Evolutionary conservation across 2,797 vertebrate genomes (phyloP).

Genomic region (Astyanax mexicanus): DNA sequence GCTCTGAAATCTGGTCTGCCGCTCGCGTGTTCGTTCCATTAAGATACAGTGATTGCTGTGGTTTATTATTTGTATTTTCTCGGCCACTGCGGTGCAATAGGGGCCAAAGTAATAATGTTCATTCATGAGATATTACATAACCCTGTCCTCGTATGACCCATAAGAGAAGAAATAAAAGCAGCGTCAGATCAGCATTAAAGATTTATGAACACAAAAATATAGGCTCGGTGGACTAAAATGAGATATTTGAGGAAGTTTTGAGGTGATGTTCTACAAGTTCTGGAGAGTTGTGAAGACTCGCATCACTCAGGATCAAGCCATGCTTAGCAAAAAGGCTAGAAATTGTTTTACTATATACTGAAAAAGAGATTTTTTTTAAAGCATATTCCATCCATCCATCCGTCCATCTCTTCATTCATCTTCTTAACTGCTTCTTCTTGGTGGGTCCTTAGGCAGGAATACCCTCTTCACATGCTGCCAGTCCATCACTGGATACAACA

Average conservation of each 20-base stretch:
- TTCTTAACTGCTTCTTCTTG: no score
- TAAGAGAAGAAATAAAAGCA: background rate
- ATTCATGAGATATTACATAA: conserved; percentile 11
- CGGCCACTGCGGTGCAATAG: background rate
- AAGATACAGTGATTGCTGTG: conserved; percentile 31
- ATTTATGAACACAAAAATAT: background rate
- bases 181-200: conserved; percentile 7
- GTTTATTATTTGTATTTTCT: conserved; percentile 16
- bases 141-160: background rate
- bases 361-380: no score
- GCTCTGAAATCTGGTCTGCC: background rate
- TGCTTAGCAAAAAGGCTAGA: no score
- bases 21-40: conserved; percentile 19
- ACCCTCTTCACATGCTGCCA: no score
- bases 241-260: background rate
- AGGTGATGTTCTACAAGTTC: background rate
- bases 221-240: background rate
- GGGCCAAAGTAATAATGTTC: conserved; percentile 1
- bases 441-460: no score
- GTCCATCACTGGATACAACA: no score
- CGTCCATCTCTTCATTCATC: no score
- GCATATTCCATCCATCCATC: no score
- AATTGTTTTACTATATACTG: no score
- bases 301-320: no score
- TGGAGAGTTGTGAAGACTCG: background rate